These are phyloP conservation scores for Halichondria panicea DNA, from an alignment of 37 sponge, comb jelly and placozoan genomes.

Conservation along the genomic window DNA sequence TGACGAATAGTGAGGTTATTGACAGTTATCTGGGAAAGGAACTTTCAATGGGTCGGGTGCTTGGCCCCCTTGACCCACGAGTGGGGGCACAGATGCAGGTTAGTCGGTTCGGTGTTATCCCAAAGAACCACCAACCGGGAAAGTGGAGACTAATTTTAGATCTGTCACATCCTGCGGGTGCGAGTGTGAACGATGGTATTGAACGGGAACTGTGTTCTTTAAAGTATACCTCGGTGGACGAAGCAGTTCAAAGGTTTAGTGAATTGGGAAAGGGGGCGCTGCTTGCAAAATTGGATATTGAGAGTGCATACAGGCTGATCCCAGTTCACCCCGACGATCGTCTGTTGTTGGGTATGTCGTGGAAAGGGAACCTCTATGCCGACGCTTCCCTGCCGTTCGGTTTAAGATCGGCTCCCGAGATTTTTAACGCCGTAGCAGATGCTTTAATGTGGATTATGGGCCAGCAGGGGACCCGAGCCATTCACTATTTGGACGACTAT, in stretches of 20 bases:
- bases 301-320: constrained; percentile 40
- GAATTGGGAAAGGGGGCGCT: constrained; percentile 22
- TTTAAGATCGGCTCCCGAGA: constrained; percentile 45
- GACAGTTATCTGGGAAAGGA: constrained; percentile 11
- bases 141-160: constrained; percentile 52
- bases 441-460: constrained; percentile 22
- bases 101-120: constrained; percentile 29
- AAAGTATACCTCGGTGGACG: constrained; percentile 22
- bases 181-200: constrained; percentile 45
- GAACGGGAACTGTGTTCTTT: constrained; percentile 20
- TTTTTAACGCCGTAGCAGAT: constrained; percentile 49
- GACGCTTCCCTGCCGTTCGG: no score
- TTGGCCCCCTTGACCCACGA: constrained; percentile 19
- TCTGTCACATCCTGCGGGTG: constrained; percentile 30
- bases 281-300: constrained; percentile 45
- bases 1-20: constrained; percentile 6
- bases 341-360: constrained; percentile 35
- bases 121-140: constrained; percentile 36
- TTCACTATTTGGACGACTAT: no score
- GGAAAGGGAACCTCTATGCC: no score
- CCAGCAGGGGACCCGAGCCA: constrained; percentile 6
- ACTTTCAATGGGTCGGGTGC: not conserved
- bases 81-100: constrained; percentile 5
- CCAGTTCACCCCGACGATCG: constrained; percentile 38
- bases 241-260: constrained; percentile 6